phyloP scores from a whole-genome alignment of 2,888 invertebrate species.

The Mamestra brassicae region DNA sequence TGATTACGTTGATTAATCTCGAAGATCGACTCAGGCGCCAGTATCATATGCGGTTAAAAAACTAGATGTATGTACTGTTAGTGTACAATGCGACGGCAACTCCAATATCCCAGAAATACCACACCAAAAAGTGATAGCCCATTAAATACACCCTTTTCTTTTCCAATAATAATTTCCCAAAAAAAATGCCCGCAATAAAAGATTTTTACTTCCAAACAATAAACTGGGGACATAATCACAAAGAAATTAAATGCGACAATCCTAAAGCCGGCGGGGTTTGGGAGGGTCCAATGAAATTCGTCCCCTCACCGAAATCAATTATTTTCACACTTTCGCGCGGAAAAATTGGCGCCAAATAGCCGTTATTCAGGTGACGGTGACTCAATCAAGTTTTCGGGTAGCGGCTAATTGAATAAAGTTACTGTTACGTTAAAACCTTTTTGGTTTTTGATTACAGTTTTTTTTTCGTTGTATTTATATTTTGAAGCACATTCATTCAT shows the following conservation, averaged over 20 bases:
- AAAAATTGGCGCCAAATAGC: slow-evolving; percentile 81
- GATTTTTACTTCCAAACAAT: slow-evolving; percentile 48
- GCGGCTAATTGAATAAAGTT: slow-evolving; percentile 76
- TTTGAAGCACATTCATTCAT: no score
- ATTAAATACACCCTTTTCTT: background rate
- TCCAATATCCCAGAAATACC: background rate
- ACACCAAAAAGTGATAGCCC: background rate
- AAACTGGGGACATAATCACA: slow-evolving; percentile 60
- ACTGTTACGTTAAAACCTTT: slow-evolving; percentile 39
- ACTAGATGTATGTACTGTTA: no score
- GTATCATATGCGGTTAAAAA: no score
- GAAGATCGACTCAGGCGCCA: no score
- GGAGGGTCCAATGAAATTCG: slow-evolving; percentile 60
- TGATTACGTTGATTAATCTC: no score
- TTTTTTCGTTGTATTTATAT: no score
- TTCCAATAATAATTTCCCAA: slow-evolving; percentile 5
- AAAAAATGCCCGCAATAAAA: slow-evolving; percentile 20
- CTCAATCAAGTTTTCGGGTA: slow-evolving; percentile 70
- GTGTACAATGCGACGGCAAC: background rate
- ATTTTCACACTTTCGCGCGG: slow-evolving; percentile 84
- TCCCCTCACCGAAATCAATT: slow-evolving; percentile 82
- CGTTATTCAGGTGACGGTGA: slow-evolving; percentile 56
- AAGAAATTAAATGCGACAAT: slow-evolving; percentile 62
- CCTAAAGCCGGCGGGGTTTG: slow-evolving; percentile 7
- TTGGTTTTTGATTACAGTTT: background rate